Evolutionary conservation across 2,113 vertebrate species (phyloP).

Genomic region (Entosphenus tridentatus): DNA sequence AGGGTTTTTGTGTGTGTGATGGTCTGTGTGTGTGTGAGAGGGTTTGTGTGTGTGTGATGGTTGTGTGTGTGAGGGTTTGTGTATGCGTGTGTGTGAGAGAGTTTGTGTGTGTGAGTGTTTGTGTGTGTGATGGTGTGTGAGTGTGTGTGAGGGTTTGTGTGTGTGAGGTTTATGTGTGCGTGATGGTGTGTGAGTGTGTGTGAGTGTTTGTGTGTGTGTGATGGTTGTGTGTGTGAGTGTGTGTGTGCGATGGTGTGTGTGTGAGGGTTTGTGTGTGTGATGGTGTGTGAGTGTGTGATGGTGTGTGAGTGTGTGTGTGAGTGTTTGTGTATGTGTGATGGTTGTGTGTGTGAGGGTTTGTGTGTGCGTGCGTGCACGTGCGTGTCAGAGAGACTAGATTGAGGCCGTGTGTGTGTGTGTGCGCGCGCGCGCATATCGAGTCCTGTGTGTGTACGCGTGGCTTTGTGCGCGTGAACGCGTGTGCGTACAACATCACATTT

Average conservation of each 20-base stretch:
- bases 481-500: no score
- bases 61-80: slow-evolving; percentile 1
- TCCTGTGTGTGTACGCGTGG: neutral
- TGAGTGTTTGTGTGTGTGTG: neutral
- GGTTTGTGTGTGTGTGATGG: neutral
- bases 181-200: neutral
- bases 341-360: neutral
- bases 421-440: neutral
- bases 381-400: neutral
- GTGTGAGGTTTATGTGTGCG: neutral
- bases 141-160: neutral
- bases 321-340: neutral
- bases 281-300: neutral
- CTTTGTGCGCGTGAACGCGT: neutral
- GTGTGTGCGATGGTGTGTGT: no score
- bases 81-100: neutral
- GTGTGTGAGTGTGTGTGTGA: neutral
- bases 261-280: no score
- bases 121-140: neutral
- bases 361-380: neutral
- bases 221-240: no score
- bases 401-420: neutral
- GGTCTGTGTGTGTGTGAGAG: neutral
- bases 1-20: neutral
- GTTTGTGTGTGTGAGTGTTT: neutral